These are phyloP conservation scores for Gallinago solitaria DNA, from an alignment of 2,797 vertebrate genomes.

Conservation along the genomic window DNA sequence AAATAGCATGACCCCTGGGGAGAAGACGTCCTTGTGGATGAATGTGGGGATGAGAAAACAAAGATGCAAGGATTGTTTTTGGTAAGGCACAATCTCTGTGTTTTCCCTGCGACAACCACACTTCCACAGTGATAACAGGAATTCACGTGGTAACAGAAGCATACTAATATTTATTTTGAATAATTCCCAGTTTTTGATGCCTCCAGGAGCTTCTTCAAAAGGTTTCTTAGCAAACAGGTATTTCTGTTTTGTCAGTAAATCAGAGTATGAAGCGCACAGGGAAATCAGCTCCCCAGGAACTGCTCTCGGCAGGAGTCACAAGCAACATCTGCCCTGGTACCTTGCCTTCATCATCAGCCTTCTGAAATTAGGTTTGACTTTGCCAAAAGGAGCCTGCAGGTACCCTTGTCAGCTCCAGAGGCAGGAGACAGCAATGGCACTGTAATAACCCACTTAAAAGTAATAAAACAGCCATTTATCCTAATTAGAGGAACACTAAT, in stretches of 20 bases:
- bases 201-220: not conserved
- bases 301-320: slow-evolving; percentile 1
- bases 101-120: not conserved
- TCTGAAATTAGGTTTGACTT: slow-evolving; percentile 50
- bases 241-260: not conserved
- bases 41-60: not conserved
- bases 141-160: not conserved
- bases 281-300: not conserved
- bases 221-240: not conserved
- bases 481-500: slow-evolving; percentile 52
- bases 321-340: slow-evolving; percentile 20
- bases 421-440: slow-evolving; percentile 16
- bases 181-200: not conserved
- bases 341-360: slow-evolving; percentile 24
- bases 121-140: not conserved
- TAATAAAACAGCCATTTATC: slow-evolving; percentile 61
- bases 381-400: not conserved
- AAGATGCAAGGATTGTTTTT: not conserved
- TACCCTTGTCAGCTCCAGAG: slow-evolving; percentile 16
- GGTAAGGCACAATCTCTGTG: not conserved
- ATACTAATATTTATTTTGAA: not conserved
- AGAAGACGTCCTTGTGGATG: not conserved
- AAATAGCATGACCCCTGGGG: not conserved
- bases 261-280: not conserved
- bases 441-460: slow-evolving; percentile 56